A percentile compares a stretch with the other conserved stretches of the same genome.
phyloP scores from a whole-genome alignment of 2,888 invertebrate species.

The Helobdella robusta region DNA sequence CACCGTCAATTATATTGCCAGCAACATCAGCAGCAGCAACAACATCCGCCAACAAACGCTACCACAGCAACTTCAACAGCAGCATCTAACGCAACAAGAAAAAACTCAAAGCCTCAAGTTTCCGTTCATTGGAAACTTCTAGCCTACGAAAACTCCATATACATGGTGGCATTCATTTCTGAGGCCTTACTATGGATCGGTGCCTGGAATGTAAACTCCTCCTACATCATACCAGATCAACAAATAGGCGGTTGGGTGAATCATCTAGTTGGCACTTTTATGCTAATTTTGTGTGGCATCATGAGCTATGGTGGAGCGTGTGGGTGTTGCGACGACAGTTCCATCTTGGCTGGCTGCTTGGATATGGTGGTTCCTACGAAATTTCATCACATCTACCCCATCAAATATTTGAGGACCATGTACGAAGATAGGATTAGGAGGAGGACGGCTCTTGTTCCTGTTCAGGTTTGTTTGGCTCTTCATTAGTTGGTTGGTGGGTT shows the following conservation, averaged over 20 bases:
- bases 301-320: slow-evolving; percentile 25
- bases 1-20: background rate
- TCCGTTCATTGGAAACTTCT: background rate
- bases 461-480: too few species aligned
- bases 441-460: too few species aligned
- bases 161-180: slow-evolving; percentile 16
- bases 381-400: slow-evolving; percentile 9
- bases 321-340: slow-evolving; percentile 26
- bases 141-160: slow-evolving; percentile 27
- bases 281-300: slow-evolving; percentile 25
- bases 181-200: slow-evolving; percentile 30
- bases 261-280: slow-evolving; percentile 23
- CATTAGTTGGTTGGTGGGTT: too few species aligned
- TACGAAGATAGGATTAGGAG: background rate
- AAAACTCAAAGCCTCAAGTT: background rate
- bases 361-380: background rate
- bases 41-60: background rate
- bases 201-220: slow-evolving; percentile 27
- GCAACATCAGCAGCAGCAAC: background rate
- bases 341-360: background rate
- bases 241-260: slow-evolving; percentile 30
- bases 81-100: background rate
- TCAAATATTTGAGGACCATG: slow-evolving; percentile 18
- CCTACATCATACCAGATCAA: slow-evolving; percentile 25
- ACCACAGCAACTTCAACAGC: background rate